A percentile compares a stretch with the other conserved stretches of the same genome.
phyloP scores from a whole-genome alignment of 2,888 invertebrate species.

The Tortrix viridana region DNA sequence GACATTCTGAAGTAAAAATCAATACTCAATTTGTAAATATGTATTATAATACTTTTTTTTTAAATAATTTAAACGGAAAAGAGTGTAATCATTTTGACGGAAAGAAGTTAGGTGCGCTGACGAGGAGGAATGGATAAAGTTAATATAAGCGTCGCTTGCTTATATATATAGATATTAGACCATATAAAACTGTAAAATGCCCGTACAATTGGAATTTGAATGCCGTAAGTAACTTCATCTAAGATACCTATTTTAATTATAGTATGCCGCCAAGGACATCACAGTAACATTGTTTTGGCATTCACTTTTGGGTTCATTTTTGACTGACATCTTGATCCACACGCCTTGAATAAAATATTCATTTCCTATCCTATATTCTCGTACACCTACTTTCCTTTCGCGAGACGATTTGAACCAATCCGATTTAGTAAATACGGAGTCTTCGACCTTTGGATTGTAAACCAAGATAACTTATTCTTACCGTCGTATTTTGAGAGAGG shows the following conservation, averaged over 20 bases:
- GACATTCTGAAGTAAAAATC: no score
- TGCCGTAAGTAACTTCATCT: no score
- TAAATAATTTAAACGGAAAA: no score
- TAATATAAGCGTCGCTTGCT: no score
- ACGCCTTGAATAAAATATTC: slow-evolving; percentile 48
- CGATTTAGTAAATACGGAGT: slow-evolving; percentile 51
- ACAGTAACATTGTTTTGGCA: slow-evolving; percentile 46
- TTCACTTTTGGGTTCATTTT: slow-evolving; percentile 47
- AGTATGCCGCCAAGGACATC: neutral
- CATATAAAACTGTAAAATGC: no score
- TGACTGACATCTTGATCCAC: slow-evolving; percentile 42
- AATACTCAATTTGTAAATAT: no score
- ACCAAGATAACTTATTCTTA: slow-evolving; percentile 21
- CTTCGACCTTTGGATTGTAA: slow-evolving; percentile 58
- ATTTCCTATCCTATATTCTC: slow-evolving; percentile 49
- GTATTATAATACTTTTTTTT: no score
- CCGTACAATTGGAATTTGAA: slow-evolving; percentile 15
- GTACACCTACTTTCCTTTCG: slow-evolving; percentile 33
- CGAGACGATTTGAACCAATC: slow-evolving; percentile 44
- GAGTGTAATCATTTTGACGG: no score
- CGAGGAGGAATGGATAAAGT: no score
- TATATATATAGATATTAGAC: no score
- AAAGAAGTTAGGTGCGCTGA: no score
- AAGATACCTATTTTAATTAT: neutral
- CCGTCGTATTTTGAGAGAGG: slow-evolving; percentile 5